A percentile compares a stretch with the other conserved stretches of the same genome.
Evolutionary conservation across 2,888 invertebrate species (phyloP).

Genomic region (Torymus texanus): DNA sequence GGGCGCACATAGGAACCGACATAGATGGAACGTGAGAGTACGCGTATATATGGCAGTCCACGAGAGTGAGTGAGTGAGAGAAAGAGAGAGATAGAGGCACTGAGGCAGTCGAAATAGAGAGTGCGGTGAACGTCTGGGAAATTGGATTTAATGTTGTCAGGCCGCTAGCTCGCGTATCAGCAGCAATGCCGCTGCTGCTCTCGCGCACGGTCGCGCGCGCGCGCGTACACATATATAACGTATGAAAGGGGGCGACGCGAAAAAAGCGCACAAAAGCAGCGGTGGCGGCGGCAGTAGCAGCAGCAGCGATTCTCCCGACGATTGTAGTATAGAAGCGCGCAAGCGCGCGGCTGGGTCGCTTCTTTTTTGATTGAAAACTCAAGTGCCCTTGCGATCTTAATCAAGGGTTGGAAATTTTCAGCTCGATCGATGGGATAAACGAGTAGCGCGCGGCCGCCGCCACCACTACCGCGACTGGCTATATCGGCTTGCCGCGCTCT

Average conservation of each 20-base stretch:
- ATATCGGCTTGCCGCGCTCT: constrained; percentile 9
- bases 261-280: constrained; percentile 11
- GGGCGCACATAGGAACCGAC: not conserved
- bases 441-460: constrained; percentile 51
- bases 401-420: constrained; percentile 70
- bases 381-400: constrained; percentile 71
- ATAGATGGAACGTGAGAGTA: not conserved
- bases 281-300: constrained; percentile 27
- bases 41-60: no score
- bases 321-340: constrained; percentile 32
- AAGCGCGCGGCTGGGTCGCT: constrained; percentile 56
- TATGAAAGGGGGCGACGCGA: constrained; percentile 8
- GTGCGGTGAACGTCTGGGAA: constrained; percentile 56
- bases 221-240: no score
- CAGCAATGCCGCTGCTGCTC: constrained; percentile 23
- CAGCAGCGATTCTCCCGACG: constrained; percentile 50
- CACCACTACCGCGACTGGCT: not conserved
- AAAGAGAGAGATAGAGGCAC: constrained; percentile 28
- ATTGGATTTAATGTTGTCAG: constrained; percentile 67
- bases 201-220: not conserved
- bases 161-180: constrained; percentile 23
- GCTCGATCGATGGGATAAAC: constrained; percentile 69
- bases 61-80: not conserved
- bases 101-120: constrained; percentile 50
- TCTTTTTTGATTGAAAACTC: constrained; percentile 69